Evolutionary conservation across 1,140 invertebrate species (phyloP).

Genomic region (Proctacanthus coquilletti): DNA sequence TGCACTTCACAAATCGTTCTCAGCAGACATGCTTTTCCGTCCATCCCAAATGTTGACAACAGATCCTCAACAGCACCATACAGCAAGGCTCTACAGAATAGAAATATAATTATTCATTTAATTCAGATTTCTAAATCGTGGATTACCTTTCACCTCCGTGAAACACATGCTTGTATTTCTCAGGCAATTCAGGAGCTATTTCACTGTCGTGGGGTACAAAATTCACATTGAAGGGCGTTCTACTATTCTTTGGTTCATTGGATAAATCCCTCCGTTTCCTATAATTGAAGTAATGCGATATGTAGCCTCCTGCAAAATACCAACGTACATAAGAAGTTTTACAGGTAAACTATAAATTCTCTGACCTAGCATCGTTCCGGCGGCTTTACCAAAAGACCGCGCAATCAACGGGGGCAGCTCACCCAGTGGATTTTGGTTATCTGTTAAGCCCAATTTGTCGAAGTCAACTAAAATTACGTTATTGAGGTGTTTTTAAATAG

Average conservation of each 20-base stretch:
- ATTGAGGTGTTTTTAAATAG: not conserved
- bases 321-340: not conserved
- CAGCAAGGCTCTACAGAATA: slow-evolving; percentile 43
- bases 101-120: too few species aligned
- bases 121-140: slow-evolving; percentile 24
- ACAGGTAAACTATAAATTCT: not conserved
- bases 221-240: too few species aligned
- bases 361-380: slow-evolving; percentile 40
- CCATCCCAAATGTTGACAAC: slow-evolving; percentile 55
- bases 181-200: slow-evolving; percentile 22
- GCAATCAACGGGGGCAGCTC: slow-evolving; percentile 56
- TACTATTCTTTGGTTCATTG: too few species aligned
- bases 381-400: slow-evolving; percentile 50
- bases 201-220: slow-evolving; percentile 19
- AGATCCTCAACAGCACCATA: slow-evolving; percentile 62
- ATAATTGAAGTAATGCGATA: slow-evolving; percentile 49
- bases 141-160: slow-evolving; percentile 56
- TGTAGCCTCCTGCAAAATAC: slow-evolving; percentile 40
- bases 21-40: slow-evolving; percentile 64
- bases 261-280: slow-evolving; percentile 34
- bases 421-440: slow-evolving; percentile 71
- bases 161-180: slow-evolving; percentile 34
- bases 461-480: slow-evolving; percentile 68
- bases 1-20: slow-evolving; percentile 75
- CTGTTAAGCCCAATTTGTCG: slow-evolving; percentile 64